Conservation (phyloP, 2,113 vertebrate species). For the Diglossa brunneiventris region DNA sequence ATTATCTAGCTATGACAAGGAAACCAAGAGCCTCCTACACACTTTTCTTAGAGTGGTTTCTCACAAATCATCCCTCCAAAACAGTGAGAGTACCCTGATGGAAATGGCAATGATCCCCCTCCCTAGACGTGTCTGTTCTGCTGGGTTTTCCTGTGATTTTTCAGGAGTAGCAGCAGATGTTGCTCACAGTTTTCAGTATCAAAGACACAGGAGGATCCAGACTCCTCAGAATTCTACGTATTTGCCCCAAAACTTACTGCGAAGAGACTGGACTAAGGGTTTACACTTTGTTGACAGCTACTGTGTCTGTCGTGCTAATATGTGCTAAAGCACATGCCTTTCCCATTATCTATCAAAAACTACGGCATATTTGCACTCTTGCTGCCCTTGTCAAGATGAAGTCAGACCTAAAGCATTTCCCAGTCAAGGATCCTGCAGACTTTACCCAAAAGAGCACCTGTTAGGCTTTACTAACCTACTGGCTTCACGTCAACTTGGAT, state of each 20-base stretch:
- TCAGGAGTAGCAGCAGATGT: not conserved
- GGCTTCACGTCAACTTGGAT: constrained; percentile 11
- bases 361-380: not conserved
- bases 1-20: not conserved
- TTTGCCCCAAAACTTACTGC: not conserved
- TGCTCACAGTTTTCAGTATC: not conserved
- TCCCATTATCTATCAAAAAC: not conserved
- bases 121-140: not conserved
- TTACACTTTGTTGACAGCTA: not conserved
- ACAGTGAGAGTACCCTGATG: not conserved
- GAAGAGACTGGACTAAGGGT: not conserved
- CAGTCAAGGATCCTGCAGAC: not conserved
- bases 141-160: not conserved
- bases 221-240: not conserved
- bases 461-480: constrained; percentile 51
- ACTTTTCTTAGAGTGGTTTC: not conserved
- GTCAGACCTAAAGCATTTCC: not conserved
- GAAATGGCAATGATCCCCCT: not conserved
- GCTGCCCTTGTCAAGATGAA: not conserved
- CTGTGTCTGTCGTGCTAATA: not conserved
- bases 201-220: not conserved
- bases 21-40: not conserved
- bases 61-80: not conserved
- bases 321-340: not conserved
- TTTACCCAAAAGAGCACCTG: not conserved